Evolutionary conservation across 2,797 vertebrate species (phyloP).

Genomic region (Enteromius trimaculatus): DNA sequence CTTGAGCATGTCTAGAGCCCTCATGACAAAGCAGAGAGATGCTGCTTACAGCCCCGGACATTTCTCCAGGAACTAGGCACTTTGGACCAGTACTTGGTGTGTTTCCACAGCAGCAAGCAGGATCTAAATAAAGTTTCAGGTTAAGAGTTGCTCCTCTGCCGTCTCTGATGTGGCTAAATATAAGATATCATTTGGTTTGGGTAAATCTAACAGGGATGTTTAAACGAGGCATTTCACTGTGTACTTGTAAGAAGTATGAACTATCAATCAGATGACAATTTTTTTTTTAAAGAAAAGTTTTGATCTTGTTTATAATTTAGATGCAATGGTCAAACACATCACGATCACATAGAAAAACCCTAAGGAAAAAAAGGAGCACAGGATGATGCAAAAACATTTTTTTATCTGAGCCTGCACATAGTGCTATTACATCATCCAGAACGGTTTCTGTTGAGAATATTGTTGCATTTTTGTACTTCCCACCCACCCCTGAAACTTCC

Average conservation of each 20-base stretch:
- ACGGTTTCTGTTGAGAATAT: not conserved
- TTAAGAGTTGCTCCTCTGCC: too few relatives aligned
- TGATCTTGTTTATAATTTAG: not conserved
- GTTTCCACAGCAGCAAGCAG: too few relatives aligned
- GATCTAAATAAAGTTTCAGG: too few relatives aligned
- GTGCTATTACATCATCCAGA: not conserved
- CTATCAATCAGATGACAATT: not conserved
- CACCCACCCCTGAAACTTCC: not conserved
- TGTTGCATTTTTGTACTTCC: not conserved
- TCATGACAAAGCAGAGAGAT: not conserved
- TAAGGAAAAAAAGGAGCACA: not conserved
- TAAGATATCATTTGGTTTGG: too few relatives aligned
- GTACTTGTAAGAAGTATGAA: not conserved
- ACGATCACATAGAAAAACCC: not conserved
- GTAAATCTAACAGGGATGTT: too few relatives aligned
- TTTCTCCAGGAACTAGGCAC: too few relatives aligned
- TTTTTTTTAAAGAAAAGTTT: not conserved
- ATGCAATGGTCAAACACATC: not conserved
- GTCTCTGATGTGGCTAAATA: too few relatives aligned
- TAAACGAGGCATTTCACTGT: too few relatives aligned
- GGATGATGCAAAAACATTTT: not conserved
- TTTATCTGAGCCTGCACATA: not conserved
- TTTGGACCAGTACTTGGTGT: too few relatives aligned
- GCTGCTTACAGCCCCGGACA: too few relatives aligned
- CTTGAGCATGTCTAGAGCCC: not conserved